These are phyloP conservation scores for Drosophila funebris DNA, from an alignment of 1,140 invertebrate genomes.

Conservation along the genomic window DNA sequence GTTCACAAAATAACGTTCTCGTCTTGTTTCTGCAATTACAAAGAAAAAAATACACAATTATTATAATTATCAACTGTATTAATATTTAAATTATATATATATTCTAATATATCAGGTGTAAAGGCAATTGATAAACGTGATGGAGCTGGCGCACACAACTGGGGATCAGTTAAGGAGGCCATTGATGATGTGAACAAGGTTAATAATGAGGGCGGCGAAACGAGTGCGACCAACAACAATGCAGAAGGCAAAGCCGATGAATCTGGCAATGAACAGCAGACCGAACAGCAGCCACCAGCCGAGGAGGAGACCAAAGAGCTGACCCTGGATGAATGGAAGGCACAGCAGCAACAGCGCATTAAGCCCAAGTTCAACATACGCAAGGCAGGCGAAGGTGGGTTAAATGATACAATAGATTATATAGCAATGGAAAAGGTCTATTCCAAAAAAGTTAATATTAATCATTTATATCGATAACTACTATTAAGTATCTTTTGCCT, in stretches of 20 bases:
- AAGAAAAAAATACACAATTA: neutral
- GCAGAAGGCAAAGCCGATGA: slow-evolving; percentile 72
- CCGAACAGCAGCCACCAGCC: slow-evolving; percentile 84
- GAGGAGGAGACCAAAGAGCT: slow-evolving; percentile 92
- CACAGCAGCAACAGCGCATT: slow-evolving; percentile 88
- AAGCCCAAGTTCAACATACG: slow-evolving; percentile 95
- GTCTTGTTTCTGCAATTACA: neutral
- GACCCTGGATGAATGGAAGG: slow-evolving; percentile 95
- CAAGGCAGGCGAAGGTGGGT: slow-evolving; percentile 92
- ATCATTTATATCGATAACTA: no score
- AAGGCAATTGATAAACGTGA: slow-evolving; percentile 97
- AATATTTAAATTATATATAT: neutral
- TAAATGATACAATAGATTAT: neutral
- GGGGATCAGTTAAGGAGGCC: slow-evolving; percentile 96
- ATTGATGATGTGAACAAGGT: slow-evolving; percentile 89
- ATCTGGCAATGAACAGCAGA: slow-evolving; percentile 84
- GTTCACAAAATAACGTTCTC: neutral
- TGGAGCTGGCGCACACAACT: slow-evolving; percentile 96
- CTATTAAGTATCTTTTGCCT: neutral
- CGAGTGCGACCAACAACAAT: slow-evolving; percentile 67
- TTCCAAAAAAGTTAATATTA: no score
- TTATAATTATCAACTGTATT: neutral
- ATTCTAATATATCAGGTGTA: slow-evolving; percentile 86
- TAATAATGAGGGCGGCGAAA: slow-evolving; percentile 84
- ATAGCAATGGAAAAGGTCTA: no score